A percentile compares a stretch with the other conserved stretches of the same genome.
phyloP scores from a whole-genome alignment of 2,888 invertebrate genomes.

The Hypomecis atomaria region DNA sequence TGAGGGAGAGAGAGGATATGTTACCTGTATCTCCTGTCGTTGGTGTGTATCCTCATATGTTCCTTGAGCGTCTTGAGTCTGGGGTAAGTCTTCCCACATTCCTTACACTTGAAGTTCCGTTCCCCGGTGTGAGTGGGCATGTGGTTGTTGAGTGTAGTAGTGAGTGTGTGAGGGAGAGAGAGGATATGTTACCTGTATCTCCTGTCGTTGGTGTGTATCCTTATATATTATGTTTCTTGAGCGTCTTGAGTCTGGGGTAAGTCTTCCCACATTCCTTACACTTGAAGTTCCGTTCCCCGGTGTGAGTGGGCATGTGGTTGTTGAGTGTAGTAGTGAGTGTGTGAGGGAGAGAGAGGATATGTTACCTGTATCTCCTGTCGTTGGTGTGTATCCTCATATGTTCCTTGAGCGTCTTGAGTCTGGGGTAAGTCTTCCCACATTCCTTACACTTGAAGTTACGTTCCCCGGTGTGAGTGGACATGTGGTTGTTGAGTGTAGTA shows the following conservation, averaged over 20 bases:
- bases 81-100: slow-evolving; percentile 63
- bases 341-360: no score
- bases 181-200: slow-evolving; percentile 51
- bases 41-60: slow-evolving; percentile 73
- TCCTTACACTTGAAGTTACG: slow-evolving; percentile 74
- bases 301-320: not conserved
- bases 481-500: no score
- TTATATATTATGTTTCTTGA: slow-evolving; percentile 78
- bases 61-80: slow-evolving; percentile 73
- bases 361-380: slow-evolving; percentile 63
- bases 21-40: slow-evolving; percentile 65
- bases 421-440: slow-evolving; percentile 73
- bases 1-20: slow-evolving; percentile 59
- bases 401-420: slow-evolving; percentile 72
- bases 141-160: no score
- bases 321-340: no score
- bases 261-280: slow-evolving; percentile 70
- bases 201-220: slow-evolving; percentile 72
- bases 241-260: slow-evolving; percentile 75
- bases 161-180: no score
- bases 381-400: slow-evolving; percentile 75
- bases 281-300: slow-evolving; percentile 32
- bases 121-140: not conserved
- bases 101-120: slow-evolving; percentile 61
- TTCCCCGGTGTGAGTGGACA: no score